phyloP scores from a whole-genome alignment of 2,888 invertebrate species.

The Trichopria drosophilae region DNA sequence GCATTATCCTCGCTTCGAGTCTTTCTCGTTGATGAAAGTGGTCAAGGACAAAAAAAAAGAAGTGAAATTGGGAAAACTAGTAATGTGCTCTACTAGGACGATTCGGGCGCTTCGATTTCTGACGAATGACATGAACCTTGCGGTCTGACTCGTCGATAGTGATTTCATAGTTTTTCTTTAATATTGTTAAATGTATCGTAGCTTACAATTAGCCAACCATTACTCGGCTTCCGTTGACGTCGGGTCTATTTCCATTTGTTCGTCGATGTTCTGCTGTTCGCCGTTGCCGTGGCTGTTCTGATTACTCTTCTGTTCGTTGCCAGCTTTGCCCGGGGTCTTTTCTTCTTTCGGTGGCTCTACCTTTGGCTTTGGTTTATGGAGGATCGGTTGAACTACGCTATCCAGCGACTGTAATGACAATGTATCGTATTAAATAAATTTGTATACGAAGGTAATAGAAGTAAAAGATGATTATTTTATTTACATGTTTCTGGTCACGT shows the following conservation, averaged over 20 bases:
- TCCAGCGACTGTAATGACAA: slow-evolving; percentile 60
- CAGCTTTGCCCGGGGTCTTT: slow-evolving; percentile 51
- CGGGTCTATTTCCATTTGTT: slow-evolving; percentile 59
- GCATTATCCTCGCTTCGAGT: no score
- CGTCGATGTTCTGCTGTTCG: slow-evolving; percentile 46
- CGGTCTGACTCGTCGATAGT: no score
- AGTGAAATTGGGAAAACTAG: no score
- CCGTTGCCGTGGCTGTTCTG: slow-evolving; percentile 47
- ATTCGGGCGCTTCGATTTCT: no score
- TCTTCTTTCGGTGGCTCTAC: slow-evolving; percentile 65
- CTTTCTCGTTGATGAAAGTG: no score
- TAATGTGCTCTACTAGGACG: no score
- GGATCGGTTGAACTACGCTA: slow-evolving; percentile 66
- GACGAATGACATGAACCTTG: no score
- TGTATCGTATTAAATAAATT: not conserved
- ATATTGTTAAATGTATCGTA: not conserved
- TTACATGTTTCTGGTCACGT: slow-evolving; percentile 75
- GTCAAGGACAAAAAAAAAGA: no score
- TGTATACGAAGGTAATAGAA: slow-evolving; percentile 2
- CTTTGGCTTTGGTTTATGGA: slow-evolving; percentile 91
- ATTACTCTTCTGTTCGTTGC: slow-evolving; percentile 48
- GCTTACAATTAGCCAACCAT: slow-evolving; percentile 7
- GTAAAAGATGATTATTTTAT: slow-evolving; percentile 44
- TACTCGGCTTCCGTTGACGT: slow-evolving; percentile 15
- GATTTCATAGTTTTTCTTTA: no score